Evolutionary conservation across 2,113 vertebrate genomes (phyloP), one percentile per base, ranked within the genome.

Genomic region (Sula dactylatra): DNA sequence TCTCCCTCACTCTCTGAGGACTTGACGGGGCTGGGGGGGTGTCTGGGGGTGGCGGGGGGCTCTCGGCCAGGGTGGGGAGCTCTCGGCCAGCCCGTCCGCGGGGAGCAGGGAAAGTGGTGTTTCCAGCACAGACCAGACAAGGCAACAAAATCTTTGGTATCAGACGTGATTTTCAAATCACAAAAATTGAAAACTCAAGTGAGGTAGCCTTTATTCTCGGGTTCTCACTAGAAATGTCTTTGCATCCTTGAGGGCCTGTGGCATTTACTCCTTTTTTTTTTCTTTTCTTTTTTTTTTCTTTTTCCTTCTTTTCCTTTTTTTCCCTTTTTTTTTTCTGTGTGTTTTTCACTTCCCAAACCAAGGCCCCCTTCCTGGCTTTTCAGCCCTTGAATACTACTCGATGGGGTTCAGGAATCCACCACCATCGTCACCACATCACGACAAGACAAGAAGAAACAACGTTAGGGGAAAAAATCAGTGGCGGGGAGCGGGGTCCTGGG

Each of bases 61-160:
- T 87, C 40, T 82, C 7, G 64, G 56, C 34, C 25, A 67, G 94
- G 82, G 88, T 82, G 71, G 73, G 62, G 92, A 40, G 13, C 18
- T 90, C 87, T 70, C 1, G 40, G 81, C 65, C 18, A 2, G 76
- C 66, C 78, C 4, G 7, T 71, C 88, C 44, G 2, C 0, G 8
- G 73, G 77, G 61, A 77, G 81, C 90, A 95, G 96, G 97, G 97
- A 96, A 97, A 96, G 90, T 88, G 85, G 89, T 24, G 6, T 82
- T 81, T 97, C 98, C 98, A 98, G 98, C 98, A 99, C 98, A 98
- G 98, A 99, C 98, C 98, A 98, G 99, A 98, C 98, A 99, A 99
- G 99, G 98, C 98, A 98, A 99, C 98, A 97, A 98, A 98, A 99
- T 99, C 99, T 99, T 99, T 99, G 99, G 99, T 99, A 99, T 99